Percentiles rank a stretch among this genome's conserved stretches.
phyloP scores from a whole-genome alignment of 2,888 invertebrate species.

The Bugula neritina region DNA sequence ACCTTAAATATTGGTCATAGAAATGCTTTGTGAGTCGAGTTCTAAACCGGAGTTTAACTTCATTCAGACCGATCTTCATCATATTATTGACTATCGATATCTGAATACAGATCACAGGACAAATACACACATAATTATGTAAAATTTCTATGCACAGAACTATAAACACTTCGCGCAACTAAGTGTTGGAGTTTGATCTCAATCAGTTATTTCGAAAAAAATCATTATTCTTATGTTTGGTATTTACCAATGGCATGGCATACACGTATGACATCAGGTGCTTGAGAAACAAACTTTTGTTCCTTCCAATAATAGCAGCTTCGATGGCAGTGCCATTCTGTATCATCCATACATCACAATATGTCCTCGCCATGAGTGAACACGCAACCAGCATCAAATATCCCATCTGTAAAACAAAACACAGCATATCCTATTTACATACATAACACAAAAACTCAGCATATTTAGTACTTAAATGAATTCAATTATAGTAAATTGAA shows the following conservation, averaged over 20 bases:
- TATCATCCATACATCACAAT: slow-evolving; percentile 96
- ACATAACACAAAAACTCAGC: too few relatives aligned
- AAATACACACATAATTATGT: too few relatives aligned
- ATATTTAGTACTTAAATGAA: too few relatives aligned
- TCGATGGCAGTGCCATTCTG: slow-evolving; percentile 88
- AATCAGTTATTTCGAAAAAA: too few relatives aligned
- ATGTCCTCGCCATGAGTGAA: slow-evolving; percentile 77
- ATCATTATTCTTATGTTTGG: too few relatives aligned
- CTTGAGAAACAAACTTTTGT: slow-evolving; percentile 68
- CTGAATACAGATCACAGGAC: slow-evolving; percentile 59
- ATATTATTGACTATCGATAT: slow-evolving; percentile 89
- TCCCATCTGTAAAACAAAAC: slow-evolving; percentile 38
- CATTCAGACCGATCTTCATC: slow-evolving; percentile 88
- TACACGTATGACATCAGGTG: slow-evolving; percentile 72
- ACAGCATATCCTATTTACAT: neutral
- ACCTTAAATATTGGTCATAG: slow-evolving; percentile 87
- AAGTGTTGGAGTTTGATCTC: too few relatives aligned
- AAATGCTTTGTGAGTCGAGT: slow-evolving; percentile 80
- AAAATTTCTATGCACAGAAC: too few relatives aligned
- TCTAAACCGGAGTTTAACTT: slow-evolving; percentile 81
- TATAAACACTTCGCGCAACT: too few relatives aligned
- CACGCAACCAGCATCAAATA: slow-evolving; percentile 60
- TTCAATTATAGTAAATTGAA: too few relatives aligned
- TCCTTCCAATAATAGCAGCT: slow-evolving; percentile 88
- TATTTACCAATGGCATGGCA: slow-evolving; percentile 76